Evolutionary conservation across 2,797 vertebrate genomes (phyloP), one percentile per base, ranked within the genome.

Genomic region (Setipinna tenuifilis): DNA sequence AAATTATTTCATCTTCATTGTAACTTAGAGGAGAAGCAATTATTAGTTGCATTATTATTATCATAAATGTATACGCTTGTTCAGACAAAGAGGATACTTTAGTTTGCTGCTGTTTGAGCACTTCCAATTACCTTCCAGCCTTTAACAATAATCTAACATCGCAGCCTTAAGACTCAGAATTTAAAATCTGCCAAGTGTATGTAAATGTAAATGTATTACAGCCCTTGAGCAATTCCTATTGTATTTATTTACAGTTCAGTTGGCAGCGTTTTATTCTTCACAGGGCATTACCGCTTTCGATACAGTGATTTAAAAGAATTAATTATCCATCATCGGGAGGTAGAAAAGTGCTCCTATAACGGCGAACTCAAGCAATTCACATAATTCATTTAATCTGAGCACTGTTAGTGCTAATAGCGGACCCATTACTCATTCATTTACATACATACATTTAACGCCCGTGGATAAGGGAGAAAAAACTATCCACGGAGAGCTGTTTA

Each of bases 231-330:
- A 78, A 44, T 78, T 78, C 71, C 19, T 19, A 78, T 78, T 78
- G 71, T 41, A 21, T 78, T 78, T 78, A 78, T 78, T 78, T 44
- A 78, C 71, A 78, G 71, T 41, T 44, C 71, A 44, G 71, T 35
- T 78, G 11, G 71, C 71, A 19, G 31, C 71, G 41, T 78, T 78
- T 78, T 41, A 19, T 44, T 78, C 35, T 44, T 78, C 71, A 78
- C 35, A 78, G 71, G 71, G 71, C 71, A 44, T 44, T 78, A 44
- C 71, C 71, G 41, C 71, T 78, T 78, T 44, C 71, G 31, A 78
- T 44, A 78, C 16, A 78, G 71, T n/a, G 71, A 78, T 78, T 78
- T 78, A 78, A 78, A 78, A 78, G 71, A 78, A 78, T 78, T 78
- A 78, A 78, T 78, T 78, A 78, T 19, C 71, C 71, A 78, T 78